These are phyloP conservation scores for Drosophila tristis DNA, from an alignment of 1,140 invertebrate species.

Conservation along the genomic window DNA sequence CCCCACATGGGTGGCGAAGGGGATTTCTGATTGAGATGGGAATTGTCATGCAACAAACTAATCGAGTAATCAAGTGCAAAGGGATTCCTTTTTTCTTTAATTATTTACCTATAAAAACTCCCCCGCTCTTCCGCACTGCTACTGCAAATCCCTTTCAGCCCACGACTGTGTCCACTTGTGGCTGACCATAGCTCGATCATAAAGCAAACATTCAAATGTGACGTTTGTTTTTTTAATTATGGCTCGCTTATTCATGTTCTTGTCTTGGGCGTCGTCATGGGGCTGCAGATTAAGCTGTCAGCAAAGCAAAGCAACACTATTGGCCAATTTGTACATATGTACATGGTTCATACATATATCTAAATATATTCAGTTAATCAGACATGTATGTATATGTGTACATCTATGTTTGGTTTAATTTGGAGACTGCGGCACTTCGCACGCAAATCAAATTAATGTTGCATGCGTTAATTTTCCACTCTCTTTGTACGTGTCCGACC, in stretches of 20 bases:
- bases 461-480: slow-evolving; percentile 71
- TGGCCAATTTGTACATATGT: slow-evolving; percentile 61
- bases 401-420: slow-evolving; percentile 13
- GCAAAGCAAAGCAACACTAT: slow-evolving; percentile 46
- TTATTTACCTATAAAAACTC: too few relatives aligned
- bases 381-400: slow-evolving; percentile 7
- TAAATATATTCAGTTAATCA: slow-evolving; percentile 38
- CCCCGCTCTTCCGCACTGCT: too few relatives aligned
- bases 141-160: background rate
- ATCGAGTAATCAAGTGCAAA: background rate
- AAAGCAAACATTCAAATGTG: slow-evolving; percentile 62
- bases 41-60: background rate
- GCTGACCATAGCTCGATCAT: slow-evolving; percentile 11
- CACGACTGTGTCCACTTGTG: slow-evolving; percentile 13
- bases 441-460: slow-evolving; percentile 82
- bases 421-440: slow-evolving; percentile 49
- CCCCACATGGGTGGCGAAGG: slow-evolving; percentile 17
- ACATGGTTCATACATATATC: background rate
- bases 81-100: background rate
- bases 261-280: slow-evolving; percentile 43
- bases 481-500: slow-evolving; percentile 25
- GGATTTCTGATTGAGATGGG: too few relatives aligned
- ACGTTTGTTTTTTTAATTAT: slow-evolving; percentile 77
- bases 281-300: slow-evolving; percentile 72
- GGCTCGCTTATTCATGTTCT: slow-evolving; percentile 66